Evolutionary conservation across 2,113 vertebrate genomes (phyloP), one percentile per base, ranked within the genome.

Genomic region (Pyrgilauda ruficollis): DNA sequence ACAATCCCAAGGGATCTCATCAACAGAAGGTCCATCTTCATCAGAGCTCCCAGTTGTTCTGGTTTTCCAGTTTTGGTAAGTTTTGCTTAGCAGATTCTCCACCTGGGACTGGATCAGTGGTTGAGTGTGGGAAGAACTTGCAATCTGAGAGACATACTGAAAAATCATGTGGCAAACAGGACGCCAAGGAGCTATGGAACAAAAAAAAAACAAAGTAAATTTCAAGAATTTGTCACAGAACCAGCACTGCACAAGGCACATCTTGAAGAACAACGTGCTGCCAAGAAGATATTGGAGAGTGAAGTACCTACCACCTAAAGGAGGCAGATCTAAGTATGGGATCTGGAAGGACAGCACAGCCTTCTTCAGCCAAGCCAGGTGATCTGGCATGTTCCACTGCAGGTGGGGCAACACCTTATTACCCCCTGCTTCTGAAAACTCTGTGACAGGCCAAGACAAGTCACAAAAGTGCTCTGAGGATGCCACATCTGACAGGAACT

Each of bases 51-150:
- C 81, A 28, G 22, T 10, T 31, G 49, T 74, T 43, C 17, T 93
- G 44, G 21, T 93, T 80, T 85, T 96, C 98, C 98, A 98, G 11
- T 78, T 96, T 17, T 83, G 27, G 27, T 97, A 97, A 31, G 98
- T 98, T 72, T 94, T 98, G 66, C 97, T 96, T 53, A 99, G 97
- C 66, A 99, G 97, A 93, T 98, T 98, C 86, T 99, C 98, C 87
- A 99, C 97, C n/a, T 97, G 98, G 30, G 99, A 99, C 96, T 98
- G 98, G 24, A 99, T 98, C 26, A 99, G 96, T 4, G 98, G 99
- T 82, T 97, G 98, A 69, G 98, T 98, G 81, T 86, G 89, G 47
- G 16, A 78, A 5, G 98, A 99, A 67, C 94, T 98, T 26, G 98
- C 98, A 47, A 99, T 98, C 96, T 99, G 98, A 77, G 98, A 97